A percentile compares a stretch with the other conserved stretches of the same genome.
Conservation (phyloP, 2,888 invertebrate species). For the Eupithecia dodoneata region DNA sequence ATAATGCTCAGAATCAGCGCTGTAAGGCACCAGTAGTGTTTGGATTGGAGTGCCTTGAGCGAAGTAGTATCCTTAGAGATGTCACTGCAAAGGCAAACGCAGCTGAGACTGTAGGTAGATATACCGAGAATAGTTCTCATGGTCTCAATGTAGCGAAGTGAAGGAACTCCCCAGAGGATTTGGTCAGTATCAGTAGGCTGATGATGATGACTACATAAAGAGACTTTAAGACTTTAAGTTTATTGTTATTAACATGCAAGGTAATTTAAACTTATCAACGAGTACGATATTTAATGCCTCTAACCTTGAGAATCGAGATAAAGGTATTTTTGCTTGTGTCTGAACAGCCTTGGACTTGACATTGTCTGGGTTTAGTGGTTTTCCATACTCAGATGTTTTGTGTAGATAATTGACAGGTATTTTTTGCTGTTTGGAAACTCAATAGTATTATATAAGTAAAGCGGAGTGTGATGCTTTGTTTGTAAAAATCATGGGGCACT, state of each 20-base stretch:
- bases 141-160: not conserved
- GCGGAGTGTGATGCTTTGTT: not conserved
- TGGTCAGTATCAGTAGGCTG: not conserved
- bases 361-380: slow-evolving; percentile 54
- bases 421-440: slow-evolving; percentile 28
- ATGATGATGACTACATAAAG: not conserved
- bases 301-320: slow-evolving; percentile 38
- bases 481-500: not conserved
- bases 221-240: not conserved
- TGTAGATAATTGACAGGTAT: slow-evolving; percentile 43
- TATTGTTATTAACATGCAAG: not conserved
- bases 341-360: slow-evolving; percentile 70
- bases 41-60: not conserved
- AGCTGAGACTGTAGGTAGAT: not conserved
- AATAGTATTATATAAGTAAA: slow-evolving; percentile 6
- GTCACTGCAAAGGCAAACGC: not conserved
- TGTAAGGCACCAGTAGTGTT: not conserved
- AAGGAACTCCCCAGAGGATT: not conserved
- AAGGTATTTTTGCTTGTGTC: slow-evolving; percentile 39
- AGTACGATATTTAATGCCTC: slow-evolving; percentile 6
- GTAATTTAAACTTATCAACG: slow-evolving; percentile 1
- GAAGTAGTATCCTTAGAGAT: not conserved
- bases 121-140: not conserved
- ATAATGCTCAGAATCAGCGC: not conserved
- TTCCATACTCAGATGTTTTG: slow-evolving; percentile 61